A percentile compares a stretch with the other conserved stretches of the same genome.
phyloP scores from a whole-genome alignment of 1,140 invertebrate species.

The Triops cancriformis region DNA sequence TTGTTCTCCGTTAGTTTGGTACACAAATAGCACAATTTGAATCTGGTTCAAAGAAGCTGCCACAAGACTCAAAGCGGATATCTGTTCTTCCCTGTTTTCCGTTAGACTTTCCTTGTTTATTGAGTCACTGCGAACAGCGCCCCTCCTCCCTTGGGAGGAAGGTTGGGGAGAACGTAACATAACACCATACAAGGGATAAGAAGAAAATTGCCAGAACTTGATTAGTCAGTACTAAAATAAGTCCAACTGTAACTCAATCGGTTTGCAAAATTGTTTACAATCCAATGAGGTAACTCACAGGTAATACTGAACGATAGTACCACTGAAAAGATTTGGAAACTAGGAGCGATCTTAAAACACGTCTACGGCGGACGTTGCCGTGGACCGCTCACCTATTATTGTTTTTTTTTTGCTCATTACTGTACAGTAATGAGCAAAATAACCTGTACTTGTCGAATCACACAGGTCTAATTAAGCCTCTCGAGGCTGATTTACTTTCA shows the following conservation, averaged over 20 bases:
- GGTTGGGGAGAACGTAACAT: background rate
- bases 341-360: background rate
- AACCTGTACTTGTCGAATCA: too few relatives aligned
- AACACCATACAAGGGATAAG: background rate
- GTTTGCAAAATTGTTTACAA: background rate
- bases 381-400: too few relatives aligned
- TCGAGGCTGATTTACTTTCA: too few relatives aligned
- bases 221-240: background rate
- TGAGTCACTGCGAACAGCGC: background rate
- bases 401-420: too few relatives aligned
- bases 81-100: background rate
- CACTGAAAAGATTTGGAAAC: background rate
- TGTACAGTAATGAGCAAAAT: too few relatives aligned
- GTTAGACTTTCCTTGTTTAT: background rate
- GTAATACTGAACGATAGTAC: background rate
- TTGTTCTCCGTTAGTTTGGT: background rate
- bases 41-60: background rate
- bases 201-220: background rate
- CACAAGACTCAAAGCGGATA: background rate
- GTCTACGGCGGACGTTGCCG: too few relatives aligned
- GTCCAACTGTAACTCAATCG: background rate
- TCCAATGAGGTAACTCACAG: background rate
- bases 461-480: too few relatives aligned
- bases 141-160: background rate
- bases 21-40: background rate